phyloP scores from a whole-genome alignment of 1,140 invertebrate genomes.

The Bombus huntii region DNA sequence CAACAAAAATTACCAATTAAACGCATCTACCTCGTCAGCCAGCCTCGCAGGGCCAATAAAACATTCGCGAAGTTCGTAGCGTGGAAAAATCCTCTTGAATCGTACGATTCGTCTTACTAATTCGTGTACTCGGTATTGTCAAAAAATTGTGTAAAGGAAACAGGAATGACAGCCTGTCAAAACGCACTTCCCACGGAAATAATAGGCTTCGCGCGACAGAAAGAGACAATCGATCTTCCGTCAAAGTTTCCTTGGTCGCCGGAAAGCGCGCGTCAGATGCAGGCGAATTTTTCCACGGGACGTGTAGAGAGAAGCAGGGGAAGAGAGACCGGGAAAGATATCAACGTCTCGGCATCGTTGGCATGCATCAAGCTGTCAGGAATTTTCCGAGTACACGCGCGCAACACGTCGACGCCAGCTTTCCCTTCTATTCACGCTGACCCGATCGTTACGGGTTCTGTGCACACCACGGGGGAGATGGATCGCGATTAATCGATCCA shows the following conservation, averaged over 20 bases:
- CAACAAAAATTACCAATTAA: background rate
- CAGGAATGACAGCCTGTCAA: background rate
- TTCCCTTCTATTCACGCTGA: conserved; percentile 53
- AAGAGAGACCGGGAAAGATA: conserved; percentile 7
- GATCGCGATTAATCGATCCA: conserved; percentile 72
- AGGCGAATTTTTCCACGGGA: conserved; percentile 28
- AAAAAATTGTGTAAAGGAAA: background rate
- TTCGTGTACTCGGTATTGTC: no score
- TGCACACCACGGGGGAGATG: conserved; percentile 52
- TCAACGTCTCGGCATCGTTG: conserved; percentile 28
- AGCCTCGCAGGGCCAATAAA: background rate
- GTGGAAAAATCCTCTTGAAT: background rate
- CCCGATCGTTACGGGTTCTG: conserved; percentile 19
- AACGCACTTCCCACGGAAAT: background rate
- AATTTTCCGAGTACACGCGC: conserved; percentile 46
- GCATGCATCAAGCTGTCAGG: conserved; percentile 55
- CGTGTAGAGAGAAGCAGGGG: background rate
- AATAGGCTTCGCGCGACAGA: background rate
- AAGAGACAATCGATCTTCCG: conserved; percentile 13
- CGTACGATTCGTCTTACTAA: background rate
- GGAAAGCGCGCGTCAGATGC: conserved; percentile 26
- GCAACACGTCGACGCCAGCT: conserved; percentile 41
- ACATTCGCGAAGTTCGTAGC: background rate
- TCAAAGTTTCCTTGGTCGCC: background rate
- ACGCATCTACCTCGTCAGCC: background rate